Evolutionary conservation across 2,888 invertebrate species (phyloP).

Genomic region (Heliconius cydno): DNA sequence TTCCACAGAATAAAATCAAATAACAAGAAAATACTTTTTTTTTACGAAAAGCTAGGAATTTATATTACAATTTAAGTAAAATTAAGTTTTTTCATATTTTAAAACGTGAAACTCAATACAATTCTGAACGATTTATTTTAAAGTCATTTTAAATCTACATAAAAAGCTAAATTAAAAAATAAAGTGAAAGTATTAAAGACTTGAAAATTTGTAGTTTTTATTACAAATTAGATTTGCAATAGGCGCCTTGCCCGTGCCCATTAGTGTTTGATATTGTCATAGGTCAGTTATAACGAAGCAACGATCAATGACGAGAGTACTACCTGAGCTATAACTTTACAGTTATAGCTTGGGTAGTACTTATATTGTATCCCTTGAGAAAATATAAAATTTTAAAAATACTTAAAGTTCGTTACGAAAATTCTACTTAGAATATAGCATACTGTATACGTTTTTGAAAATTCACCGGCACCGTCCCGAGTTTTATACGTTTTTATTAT

Average conservation of each 20-base stretch:
- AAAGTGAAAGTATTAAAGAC: not conserved
- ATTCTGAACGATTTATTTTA: not conserved
- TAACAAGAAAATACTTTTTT: too few relatives aligned
- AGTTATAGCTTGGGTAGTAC: not conserved
- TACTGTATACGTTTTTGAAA: not conserved
- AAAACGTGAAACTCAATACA: too few relatives aligned
- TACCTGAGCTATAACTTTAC: not conserved
- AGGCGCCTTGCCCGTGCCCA: not conserved
- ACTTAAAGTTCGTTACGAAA: not conserved
- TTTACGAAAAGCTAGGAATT: too few relatives aligned
- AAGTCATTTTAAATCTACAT: not conserved
- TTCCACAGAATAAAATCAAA: too few relatives aligned
- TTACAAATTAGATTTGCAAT: not conserved
- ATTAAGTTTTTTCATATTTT: too few relatives aligned
- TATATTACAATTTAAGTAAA: too few relatives aligned
- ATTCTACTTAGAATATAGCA: not conserved
- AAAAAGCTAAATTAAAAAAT: not conserved
- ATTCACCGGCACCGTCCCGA: not conserved
- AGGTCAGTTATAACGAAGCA: constrained; percentile 33
- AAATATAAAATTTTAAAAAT: not conserved
- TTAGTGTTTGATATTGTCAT: constrained; percentile 16
- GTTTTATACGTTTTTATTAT: not conserved
- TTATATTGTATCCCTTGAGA: not conserved
- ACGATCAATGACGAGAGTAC: constrained; percentile 17
- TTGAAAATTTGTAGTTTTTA: not conserved